A percentile compares a stretch with the other conserved stretches of the same genome.
Evolutionary conservation across 2,888 invertebrate species (phyloP).

Genomic region (Anticlea derivata): DNA sequence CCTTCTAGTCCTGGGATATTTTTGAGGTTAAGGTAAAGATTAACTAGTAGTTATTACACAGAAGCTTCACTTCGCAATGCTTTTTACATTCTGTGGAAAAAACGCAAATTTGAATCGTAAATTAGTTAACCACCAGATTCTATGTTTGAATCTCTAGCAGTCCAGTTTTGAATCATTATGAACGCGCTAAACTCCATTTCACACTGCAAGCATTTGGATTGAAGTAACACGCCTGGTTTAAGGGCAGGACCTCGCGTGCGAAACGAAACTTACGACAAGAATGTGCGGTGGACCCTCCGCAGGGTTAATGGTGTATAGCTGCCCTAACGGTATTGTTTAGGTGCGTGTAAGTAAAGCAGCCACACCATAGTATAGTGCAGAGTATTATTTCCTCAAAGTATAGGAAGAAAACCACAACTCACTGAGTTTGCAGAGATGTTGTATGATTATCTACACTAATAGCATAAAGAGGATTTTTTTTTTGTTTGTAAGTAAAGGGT

Average conservation of each 20-base stretch:
- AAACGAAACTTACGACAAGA: constrained; percentile 60
- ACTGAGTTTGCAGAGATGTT: too few relatives aligned
- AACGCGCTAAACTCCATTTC: background rate
- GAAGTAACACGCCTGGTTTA: background rate
- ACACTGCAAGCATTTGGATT: background rate
- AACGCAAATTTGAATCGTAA: too few relatives aligned
- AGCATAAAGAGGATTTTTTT: too few relatives aligned
- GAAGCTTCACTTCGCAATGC: background rate
- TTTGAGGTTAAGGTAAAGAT: background rate
- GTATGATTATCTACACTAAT: too few relatives aligned
- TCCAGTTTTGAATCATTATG: too few relatives aligned
- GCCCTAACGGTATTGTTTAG: constrained; percentile 27
- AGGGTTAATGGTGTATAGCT: constrained; percentile 41
- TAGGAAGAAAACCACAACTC: too few relatives aligned
- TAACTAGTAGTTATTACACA: background rate
- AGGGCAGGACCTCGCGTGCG: constrained; percentile 47
- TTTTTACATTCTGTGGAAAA: too few relatives aligned
- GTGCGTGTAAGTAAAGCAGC: constrained; percentile 1
- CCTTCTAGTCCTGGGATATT: background rate
- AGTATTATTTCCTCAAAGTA: background rate
- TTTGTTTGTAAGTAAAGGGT: too few relatives aligned
- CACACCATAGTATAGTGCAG: constrained; percentile 5
- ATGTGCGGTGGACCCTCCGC: constrained; percentile 50
- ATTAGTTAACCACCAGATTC: too few relatives aligned
- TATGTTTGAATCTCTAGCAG: too few relatives aligned